These are phyloP conservation scores for Strix uralensis DNA, from an alignment of 2,113 vertebrate species.

Conservation along the genomic window DNA sequence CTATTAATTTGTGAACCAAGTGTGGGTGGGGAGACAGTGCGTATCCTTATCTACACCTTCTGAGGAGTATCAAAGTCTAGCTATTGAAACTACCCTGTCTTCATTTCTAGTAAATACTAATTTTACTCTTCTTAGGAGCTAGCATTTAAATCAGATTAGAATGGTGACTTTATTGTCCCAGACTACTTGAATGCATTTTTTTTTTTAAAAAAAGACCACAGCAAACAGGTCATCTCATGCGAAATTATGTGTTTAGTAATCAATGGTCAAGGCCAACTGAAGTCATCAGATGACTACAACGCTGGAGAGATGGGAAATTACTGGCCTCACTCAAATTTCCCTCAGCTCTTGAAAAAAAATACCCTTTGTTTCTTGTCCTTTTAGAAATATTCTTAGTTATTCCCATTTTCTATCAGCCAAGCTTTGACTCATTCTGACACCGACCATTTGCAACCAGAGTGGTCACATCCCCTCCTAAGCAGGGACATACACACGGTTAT, in stretches of 20 bases:
- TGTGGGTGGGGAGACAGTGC: slow-evolving; percentile 2
- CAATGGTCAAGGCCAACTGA: background rate
- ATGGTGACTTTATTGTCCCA: background rate
- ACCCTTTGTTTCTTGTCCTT: background rate
- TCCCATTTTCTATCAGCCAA: slow-evolving; percentile 19
- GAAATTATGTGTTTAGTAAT: background rate
- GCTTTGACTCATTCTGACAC: background rate
- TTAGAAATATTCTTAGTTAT: background rate
- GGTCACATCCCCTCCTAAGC: background rate
- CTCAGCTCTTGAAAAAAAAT: background rate
- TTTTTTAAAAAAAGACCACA: background rate
- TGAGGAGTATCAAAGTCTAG: background rate
- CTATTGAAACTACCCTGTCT: background rate
- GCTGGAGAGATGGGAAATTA: background rate
- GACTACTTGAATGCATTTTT: background rate
- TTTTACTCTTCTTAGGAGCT: background rate
- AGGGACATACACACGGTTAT: background rate
- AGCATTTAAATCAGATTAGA: background rate
- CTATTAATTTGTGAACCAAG: slow-evolving; percentile 26
- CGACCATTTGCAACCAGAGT: background rate
- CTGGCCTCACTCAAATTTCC: slow-evolving; percentile 6
- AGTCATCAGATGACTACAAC: background rate
- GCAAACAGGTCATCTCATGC: background rate
- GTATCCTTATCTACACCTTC: background rate
- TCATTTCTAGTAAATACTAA: slow-evolving; percentile 48